These are phyloP conservation scores for Lepetodrilus schrolli DNA, from an alignment of 2,888 invertebrate genomes.

Conservation along the genomic window DNA sequence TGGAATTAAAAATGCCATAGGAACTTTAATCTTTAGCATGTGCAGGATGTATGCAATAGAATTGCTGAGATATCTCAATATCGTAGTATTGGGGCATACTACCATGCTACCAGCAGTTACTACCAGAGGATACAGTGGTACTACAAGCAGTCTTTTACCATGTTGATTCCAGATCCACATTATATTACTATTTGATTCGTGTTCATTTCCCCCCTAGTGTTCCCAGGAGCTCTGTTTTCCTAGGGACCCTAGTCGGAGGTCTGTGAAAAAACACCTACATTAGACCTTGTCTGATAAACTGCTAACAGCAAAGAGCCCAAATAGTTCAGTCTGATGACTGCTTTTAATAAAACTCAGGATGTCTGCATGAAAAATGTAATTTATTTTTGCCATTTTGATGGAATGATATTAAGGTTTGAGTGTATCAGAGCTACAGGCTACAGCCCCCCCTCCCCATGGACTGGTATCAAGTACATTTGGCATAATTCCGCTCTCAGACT, in stretches of 20 bases:
- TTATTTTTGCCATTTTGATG: conserved; percentile 25
- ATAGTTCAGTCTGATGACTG: conserved; percentile 21
- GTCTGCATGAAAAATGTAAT: conserved; percentile 25
- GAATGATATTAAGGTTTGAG: conserved; percentile 22
- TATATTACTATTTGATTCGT: too few species aligned
- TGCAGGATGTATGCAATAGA: too few species aligned
- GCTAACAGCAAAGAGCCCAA: background rate
- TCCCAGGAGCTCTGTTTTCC: background rate
- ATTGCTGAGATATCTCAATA: too few species aligned
- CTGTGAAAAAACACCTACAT: background rate
- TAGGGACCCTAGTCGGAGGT: background rate
- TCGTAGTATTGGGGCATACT: too few species aligned
- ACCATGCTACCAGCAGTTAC: too few species aligned
- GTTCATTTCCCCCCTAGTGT: too few species aligned
- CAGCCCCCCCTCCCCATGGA: background rate
- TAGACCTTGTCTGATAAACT: conserved; percentile 11
- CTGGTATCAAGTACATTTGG: conserved; percentile 8
- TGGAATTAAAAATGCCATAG: too few species aligned
- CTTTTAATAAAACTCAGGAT: conserved; percentile 24
- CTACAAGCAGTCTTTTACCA: too few species aligned
- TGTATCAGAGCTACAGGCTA: background rate
- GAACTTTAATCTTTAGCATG: too few species aligned
- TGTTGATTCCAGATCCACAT: too few species aligned
- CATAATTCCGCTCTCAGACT: conserved; percentile 9
- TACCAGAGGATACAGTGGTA: too few species aligned